phyloP scores from a whole-genome alignment of 2,797 vertebrate genomes.

The Pygocentrus nattereri region DNA sequence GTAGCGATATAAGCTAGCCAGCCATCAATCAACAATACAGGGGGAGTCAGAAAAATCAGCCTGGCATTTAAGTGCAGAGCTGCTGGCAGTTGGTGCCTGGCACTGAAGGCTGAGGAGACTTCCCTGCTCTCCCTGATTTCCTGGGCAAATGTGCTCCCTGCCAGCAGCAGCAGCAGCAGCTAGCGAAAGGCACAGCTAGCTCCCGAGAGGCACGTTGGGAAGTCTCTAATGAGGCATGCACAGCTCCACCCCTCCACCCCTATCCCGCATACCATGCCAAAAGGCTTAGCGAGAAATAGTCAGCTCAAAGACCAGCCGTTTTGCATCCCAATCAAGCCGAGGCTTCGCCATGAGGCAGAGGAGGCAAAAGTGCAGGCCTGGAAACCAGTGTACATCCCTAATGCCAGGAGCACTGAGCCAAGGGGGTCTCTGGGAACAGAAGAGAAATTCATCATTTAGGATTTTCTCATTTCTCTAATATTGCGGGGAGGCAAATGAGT shows the following conservation, averaged over 20 bases:
- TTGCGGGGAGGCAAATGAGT: not conserved
- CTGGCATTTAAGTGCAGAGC: slow-evolving; percentile 66
- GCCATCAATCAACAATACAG: slow-evolving; percentile 66
- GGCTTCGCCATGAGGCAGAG: slow-evolving; percentile 4
- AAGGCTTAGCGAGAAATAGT: slow-evolving; percentile 54
- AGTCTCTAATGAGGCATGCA: slow-evolving; percentile 76
- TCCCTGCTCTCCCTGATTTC: slow-evolving; percentile 56
- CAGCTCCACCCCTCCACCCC: slow-evolving; percentile 47
- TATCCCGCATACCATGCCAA: slow-evolving; percentile 17
- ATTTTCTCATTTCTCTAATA: slow-evolving; percentile 26
- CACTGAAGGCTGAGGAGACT: not conserved
- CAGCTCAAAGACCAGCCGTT: slow-evolving; percentile 60
- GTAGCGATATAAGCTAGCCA: slow-evolving; percentile 66
- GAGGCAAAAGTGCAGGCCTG: not conserved
- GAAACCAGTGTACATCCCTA: slow-evolving; percentile 16
- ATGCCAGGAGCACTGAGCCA: slow-evolving; percentile 9
- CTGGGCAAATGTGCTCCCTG: slow-evolving; percentile 66
- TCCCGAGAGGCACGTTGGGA: slow-evolving; percentile 71
- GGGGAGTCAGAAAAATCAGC: slow-evolving; percentile 51
- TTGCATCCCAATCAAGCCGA: slow-evolving; percentile 34
- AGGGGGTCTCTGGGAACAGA: slow-evolving; percentile 12
- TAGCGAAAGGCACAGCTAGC: slow-evolving; percentile 54
- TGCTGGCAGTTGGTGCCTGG: slow-evolving; percentile 37
- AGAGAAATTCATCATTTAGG: slow-evolving; percentile 15
- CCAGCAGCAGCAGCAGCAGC: slow-evolving; percentile 56